Evolutionary conservation across 2,113 vertebrate species (phyloP), one percentile per base, ranked within the genome.

Genomic region (Platanista minor): DNA sequence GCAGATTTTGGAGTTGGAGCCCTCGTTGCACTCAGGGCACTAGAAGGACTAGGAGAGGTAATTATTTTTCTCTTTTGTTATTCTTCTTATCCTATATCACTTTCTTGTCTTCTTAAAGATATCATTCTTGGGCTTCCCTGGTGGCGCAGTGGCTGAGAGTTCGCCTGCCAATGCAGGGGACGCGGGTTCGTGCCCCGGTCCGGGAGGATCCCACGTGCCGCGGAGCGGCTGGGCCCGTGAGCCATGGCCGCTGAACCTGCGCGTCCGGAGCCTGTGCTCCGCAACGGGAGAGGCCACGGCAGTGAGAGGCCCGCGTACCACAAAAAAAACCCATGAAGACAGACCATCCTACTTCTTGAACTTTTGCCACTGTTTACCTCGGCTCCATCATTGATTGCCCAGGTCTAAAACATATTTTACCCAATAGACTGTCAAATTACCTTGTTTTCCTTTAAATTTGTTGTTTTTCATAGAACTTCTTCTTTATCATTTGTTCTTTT

Each of bases 31-130:
- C 99, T 99, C 88, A 98, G 99, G 97, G 99, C 98, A 5, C 97
- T 99, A 92, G 99, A 99, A 98, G 99, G 99, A 49, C 91, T 99
- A 6, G 99, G 99, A 96, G 99, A 99, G 99, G 99, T 99, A 98
- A 91, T 81, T 0, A 18, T 95, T 86, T 90, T 87, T 77, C 0
- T 64, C 54, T 64, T 75, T 46, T 54, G 8, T 83, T 87, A 92
- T 86, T 64, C 57, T 49, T 83, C 46, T 80, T 85, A 36, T 17
- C 52, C 29, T 82, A 0, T 13, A 23, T 93, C 31, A 4, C 41
- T 43, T 61, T 87, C 54, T 83, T 21, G 27, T 64, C 39, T 87
- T 67, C 27, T 61, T 95, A 80, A 90, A 92, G 36, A 75, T 86
- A 62, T 14, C 41, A n/a, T 71, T 82, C 66, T 86, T 93, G 46